phyloP scores from a whole-genome alignment of 2,113 vertebrate genomes.

The Ondatra zibethicus region DNA sequence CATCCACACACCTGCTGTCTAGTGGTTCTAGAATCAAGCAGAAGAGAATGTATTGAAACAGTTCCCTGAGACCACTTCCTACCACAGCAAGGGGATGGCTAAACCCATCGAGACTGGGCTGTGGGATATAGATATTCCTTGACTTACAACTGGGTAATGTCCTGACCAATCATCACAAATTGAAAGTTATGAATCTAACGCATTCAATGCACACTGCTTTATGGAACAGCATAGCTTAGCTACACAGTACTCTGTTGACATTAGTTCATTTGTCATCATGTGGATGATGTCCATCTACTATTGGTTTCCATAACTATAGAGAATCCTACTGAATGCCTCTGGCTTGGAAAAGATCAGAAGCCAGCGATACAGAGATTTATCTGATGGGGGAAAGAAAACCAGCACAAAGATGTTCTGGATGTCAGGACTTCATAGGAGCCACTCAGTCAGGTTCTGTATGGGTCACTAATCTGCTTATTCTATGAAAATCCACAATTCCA shows the following conservation, averaged over 20 bases:
- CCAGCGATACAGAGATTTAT: background rate
- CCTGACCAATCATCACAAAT: background rate
- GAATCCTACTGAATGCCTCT: accelerated
- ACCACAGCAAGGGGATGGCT: no score
- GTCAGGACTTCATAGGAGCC: background rate
- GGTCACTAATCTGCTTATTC: background rate
- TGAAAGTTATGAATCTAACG: background rate
- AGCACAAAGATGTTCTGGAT: background rate
- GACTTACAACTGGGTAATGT: background rate
- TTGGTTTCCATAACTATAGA: background rate
- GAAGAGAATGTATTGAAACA: background rate
- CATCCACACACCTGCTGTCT: background rate
- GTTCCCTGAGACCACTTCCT: background rate
- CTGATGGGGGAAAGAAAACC: background rate
- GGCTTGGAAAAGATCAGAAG: background rate
- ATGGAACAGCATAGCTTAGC: background rate
- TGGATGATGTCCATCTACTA: background rate
- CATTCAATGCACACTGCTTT: background rate
- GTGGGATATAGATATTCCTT: background rate
- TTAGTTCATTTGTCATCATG: background rate
- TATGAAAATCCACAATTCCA: background rate
- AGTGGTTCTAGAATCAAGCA: background rate
- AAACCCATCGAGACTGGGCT: background rate
- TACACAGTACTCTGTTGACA: background rate
- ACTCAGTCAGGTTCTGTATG: background rate